Percentiles rank a stretch among this genome's conserved stretches.
Conservation (phyloP, 2,113 vertebrate genomes). For the Chionis minor region DNA sequence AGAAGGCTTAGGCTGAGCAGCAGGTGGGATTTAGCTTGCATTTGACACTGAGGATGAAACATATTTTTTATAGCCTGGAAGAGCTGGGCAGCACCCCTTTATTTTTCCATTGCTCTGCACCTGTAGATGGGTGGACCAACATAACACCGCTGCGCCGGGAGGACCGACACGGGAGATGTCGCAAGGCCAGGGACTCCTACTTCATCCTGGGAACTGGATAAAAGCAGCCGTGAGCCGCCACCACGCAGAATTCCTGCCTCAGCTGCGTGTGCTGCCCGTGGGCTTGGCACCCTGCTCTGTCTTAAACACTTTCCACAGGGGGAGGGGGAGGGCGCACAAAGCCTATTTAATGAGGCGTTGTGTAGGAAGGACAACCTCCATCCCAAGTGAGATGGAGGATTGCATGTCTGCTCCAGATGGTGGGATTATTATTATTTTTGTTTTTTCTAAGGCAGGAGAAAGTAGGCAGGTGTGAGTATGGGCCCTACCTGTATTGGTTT, state of each 20-base stretch:
- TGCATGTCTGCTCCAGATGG: slow-evolving; percentile 19
- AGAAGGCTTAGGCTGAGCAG: background rate
- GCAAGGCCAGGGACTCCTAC: background rate
- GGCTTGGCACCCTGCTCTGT: background rate
- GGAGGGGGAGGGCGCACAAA: background rate
- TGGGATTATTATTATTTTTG: background rate
- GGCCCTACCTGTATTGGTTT: slow-evolving; percentile 59
- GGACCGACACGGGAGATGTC: fast-evolving
- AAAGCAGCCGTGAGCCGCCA: background rate
- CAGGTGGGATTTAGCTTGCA: background rate
- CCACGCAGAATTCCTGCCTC: background rate
- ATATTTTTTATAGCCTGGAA: background rate
- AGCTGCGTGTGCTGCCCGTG: fast-evolving
- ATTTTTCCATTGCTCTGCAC: background rate
- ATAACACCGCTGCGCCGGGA: fast-evolving
- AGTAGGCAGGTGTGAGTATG: slow-evolving; percentile 62
- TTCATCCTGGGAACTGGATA: background rate
- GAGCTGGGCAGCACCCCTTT: background rate
- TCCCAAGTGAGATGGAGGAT: slow-evolving; percentile 14
- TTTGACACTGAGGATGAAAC: background rate
- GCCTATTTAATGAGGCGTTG: background rate
- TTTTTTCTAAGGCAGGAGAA: background rate
- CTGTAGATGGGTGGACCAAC: fast-evolving
- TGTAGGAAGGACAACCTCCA: background rate
- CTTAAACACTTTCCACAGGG: background rate